phyloP scores from a whole-genome alignment of 2,113 vertebrate genomes.

The Zingel zingel region DNA sequence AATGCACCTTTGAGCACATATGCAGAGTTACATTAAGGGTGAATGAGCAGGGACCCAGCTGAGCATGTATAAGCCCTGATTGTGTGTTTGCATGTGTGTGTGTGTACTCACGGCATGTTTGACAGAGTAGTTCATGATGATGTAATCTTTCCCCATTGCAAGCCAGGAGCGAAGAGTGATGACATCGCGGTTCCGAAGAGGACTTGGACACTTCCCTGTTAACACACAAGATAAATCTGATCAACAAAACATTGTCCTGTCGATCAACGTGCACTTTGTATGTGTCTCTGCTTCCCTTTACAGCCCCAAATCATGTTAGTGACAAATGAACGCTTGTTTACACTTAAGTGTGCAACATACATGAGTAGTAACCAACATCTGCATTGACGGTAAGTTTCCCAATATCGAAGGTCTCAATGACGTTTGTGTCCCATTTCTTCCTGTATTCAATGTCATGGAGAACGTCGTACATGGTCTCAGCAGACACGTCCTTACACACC shows the following conservation, averaged over 20 bases:
- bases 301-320: background rate
- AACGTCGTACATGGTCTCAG: slow-evolving; percentile 93
- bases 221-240: slow-evolving; percentile 7
- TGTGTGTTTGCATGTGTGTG: slow-evolving; percentile 13
- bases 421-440: slow-evolving; percentile 94
- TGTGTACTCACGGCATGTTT: slow-evolving; percentile 90
- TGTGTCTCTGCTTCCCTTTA: background rate
- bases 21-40: slow-evolving; percentile 1
- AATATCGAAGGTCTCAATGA: slow-evolving; percentile 98
- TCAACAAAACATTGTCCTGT: background rate
- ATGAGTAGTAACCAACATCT: slow-evolving; percentile 95
- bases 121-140: slow-evolving; percentile 99
- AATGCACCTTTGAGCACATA: slow-evolving; percentile 1
- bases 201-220: slow-evolving; percentile 94
- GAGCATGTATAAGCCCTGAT: background rate
- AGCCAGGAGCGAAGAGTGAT: slow-evolving; percentile 97
- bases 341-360: slow-evolving; percentile 74
- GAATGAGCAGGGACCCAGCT: background rate
- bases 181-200: slow-evolving; percentile 94
- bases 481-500: slow-evolving; percentile 90
- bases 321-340: slow-evolving; percentile 11
- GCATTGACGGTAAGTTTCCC: slow-evolving; percentile 94
- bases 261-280: background rate
- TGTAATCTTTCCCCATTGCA: slow-evolving; percentile 93
- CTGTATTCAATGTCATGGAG: slow-evolving; percentile 96